Evolutionary conservation across 2,113 vertebrate species (phyloP).

Genomic region (Oceanites oceanicus): DNA sequence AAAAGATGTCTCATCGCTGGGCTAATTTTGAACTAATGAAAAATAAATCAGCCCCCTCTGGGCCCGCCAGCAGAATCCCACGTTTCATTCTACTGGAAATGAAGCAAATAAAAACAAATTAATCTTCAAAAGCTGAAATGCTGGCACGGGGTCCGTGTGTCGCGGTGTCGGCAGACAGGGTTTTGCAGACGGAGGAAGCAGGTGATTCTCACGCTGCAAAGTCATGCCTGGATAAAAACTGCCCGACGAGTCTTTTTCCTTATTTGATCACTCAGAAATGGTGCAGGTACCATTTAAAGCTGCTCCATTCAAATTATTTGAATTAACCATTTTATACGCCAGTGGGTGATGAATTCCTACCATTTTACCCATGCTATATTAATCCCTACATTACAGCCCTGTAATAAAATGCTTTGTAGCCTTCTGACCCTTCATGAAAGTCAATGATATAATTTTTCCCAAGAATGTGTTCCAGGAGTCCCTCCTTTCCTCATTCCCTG

Average conservation of each 20-base stretch:
- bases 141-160: not conserved
- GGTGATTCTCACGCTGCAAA: not conserved
- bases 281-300: not conserved
- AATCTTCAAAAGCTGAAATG: not conserved
- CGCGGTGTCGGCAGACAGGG: rapidly evolving
- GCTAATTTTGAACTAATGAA: not conserved
- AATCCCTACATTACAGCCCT: not conserved
- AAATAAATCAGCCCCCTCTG: not conserved
- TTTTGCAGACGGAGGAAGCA: not conserved
- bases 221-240: not conserved
- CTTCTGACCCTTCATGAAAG: not conserved
- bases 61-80: not conserved
- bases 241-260: rapidly evolving
- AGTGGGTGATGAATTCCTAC: too few relatives aligned
- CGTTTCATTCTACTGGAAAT: not conserved
- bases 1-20: not conserved
- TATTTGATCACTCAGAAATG: not conserved
- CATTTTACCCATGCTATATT: not conserved
- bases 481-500: not conserved
- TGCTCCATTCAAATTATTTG: not conserved
- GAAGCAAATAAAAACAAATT: constrained; percentile 23
- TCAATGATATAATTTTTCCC: not conserved
- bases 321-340: not conserved
- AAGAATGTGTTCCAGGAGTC: not conserved
- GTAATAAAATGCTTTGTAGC: not conserved